Evolutionary conservation across 2,113 vertebrate genomes (phyloP), one percentile per base, ranked within the genome.

Genomic region (Calidris pygmaea): DNA sequence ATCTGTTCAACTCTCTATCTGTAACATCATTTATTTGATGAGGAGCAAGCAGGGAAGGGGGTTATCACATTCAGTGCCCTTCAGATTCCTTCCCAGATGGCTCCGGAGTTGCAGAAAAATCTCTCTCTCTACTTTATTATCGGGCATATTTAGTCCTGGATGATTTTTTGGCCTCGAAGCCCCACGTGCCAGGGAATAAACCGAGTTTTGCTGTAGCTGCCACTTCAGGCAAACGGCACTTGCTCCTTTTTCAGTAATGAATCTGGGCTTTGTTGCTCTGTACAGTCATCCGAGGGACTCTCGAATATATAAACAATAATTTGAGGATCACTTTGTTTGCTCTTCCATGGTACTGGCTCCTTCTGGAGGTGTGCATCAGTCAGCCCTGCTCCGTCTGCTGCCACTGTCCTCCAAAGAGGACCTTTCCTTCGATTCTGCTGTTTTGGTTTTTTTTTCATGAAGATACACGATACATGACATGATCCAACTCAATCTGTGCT

Each of bases 241-340:
- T 85, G 83, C 55, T 92, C 86, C 93, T 89, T 96, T 95, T 96
- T 90, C 95, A 96, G 95, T 76, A 4, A 90, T 37, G 91, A 90
- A 76, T 67, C 60, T 5, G 1, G 1, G 12, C 58, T 45, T 7
- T 15, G 72, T 19, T 45, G 58, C 87, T 91, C 8, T 12, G 1
- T 45, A 6, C 87, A 29, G 29, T 37, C 70, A 6, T 65, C 92
- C 35, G 0, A 58, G 93, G 60, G 70, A 85, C 75, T 74, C 83
- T 35, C 53, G 21, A 9, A 29, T 56, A 0, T 63, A 34, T 80
- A 87, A 94, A 94, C 79, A 79, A 43, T 21, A 74, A 12, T 13
- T 30, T 29, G 66, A 82, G 82, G 39, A 71, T 87, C 48, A 6
- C 39, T 93, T 58, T 30, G 24, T 66, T 62, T 70, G 60, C 90